Base-by-base conservation (phyloP, 2,888 invertebrate genomes). In the Megamerina dolium region DNA sequence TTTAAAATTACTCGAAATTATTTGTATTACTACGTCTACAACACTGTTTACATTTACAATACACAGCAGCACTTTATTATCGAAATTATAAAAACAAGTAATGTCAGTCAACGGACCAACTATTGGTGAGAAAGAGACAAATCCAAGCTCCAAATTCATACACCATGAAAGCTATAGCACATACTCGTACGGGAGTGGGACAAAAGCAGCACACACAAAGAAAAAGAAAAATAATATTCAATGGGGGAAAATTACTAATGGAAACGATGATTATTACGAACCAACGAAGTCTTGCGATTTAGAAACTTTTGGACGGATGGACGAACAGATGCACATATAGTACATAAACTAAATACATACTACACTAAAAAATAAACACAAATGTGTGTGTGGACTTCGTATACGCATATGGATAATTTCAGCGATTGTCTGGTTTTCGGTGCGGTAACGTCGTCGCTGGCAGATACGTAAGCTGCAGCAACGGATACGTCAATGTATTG, bases 61-160 rank as follows among this genome's bases (percentile, higher is more conserved):
- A 36, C 31, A n/a, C n/a, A n/a, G n/a, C n/a, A n/a, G n/a, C n/a
- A n/a, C n/a, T n/a, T n/a, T n/a, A n/a, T n/a, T n/a, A 32, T 35
- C 14, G 19, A 37, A 42, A 44, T 38, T 33, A n/a, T n/a, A 32
- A 40, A 46, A 43, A 47, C 34, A 45, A 44, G 32, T 37, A 32
- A 40, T 37, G 35, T 41, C 36, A 43, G 32, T 41, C 20, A 3
- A 46, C 27, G 13, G n/a, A n/a, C 12, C 19, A 36, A 21, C 27
- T 21, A 37, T 17, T 21, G 35, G 35, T 16, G 16, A 9, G 38
- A 50, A 31, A 19, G 37, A 35, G 42, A 45, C 27, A 27, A 37
- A 38, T 14, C 17, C 26, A 41, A 27, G 2, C 23, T 23, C 17
- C 21, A 17, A 16, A 5, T 13, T 1, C 10, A 16, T 20, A 30